These are phyloP conservation scores for Apogon hyalosoma DNA, from an alignment of 2,797 vertebrate genomes.

Conservation along the genomic window DNA sequence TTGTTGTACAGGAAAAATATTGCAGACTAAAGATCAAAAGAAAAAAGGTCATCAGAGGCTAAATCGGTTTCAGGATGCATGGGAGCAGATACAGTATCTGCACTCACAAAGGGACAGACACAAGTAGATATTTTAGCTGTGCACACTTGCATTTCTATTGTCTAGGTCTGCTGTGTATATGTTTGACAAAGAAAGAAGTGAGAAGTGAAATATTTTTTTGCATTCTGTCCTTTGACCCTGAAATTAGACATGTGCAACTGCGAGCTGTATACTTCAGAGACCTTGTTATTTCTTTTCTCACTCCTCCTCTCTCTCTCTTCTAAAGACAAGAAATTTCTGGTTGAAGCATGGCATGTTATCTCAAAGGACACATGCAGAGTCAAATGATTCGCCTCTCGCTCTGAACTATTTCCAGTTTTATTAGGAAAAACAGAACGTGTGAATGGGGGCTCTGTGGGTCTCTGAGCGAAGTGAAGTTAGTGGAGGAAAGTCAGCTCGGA, in stretches of 20 bases:
- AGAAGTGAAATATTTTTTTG: constrained; percentile 31
- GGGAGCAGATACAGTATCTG: neutral
- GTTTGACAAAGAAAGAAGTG: constrained; percentile 19
- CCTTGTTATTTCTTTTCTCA: constrained; percentile 46
- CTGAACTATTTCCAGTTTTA: constrained; percentile 61
- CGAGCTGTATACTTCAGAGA: constrained; percentile 53
- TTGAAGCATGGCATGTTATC: constrained; percentile 62
- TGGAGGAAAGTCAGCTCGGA: constrained; percentile 10
- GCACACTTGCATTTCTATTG: neutral
- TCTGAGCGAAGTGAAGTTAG: constrained; percentile 33
- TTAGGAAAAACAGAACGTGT: constrained; percentile 41
- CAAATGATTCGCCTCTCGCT: constrained; percentile 65
- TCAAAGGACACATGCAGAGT: constrained; percentile 75
- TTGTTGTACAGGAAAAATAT: constrained; percentile 63
- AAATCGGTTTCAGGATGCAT: constrained; percentile 33
- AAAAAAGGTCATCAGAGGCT: constrained; percentile 67
- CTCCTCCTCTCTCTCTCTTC: constrained; percentile 26
- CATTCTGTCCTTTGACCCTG: constrained; percentile 48
- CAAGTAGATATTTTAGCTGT: constrained; percentile 29
- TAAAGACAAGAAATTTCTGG: constrained; percentile 62
- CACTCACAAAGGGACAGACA: constrained; percentile 14
- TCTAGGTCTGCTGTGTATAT: constrained; percentile 2
- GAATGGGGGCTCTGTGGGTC: constrained; percentile 33
- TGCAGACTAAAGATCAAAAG: constrained; percentile 69
- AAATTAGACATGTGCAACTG: constrained; percentile 58